These are phyloP conservation scores for Eilema depressum DNA, from an alignment of 2,888 invertebrate genomes.

Conservation along the genomic window DNA sequence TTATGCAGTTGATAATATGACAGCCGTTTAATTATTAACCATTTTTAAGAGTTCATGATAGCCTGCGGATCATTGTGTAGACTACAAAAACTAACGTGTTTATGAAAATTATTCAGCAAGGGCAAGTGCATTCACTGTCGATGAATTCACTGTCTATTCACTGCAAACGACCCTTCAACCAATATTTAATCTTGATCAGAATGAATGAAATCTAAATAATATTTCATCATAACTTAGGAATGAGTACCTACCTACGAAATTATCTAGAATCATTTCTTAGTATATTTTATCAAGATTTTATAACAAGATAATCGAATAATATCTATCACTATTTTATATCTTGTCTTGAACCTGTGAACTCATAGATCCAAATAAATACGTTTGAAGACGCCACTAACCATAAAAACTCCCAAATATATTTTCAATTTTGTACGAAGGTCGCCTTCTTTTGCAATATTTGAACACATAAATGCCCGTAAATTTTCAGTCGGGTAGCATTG, in stretches of 20 bases:
- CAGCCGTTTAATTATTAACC: too few relatives aligned
- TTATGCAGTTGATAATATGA: too few relatives aligned
- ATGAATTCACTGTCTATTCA: too few relatives aligned
- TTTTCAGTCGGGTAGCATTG: conserved; percentile 2
- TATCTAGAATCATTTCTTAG: background rate
- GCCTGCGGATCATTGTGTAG: too few relatives aligned
- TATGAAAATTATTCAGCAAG: too few relatives aligned
- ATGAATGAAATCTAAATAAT: too few relatives aligned
- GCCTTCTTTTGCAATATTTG: conserved; percentile 9
- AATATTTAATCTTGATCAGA: too few relatives aligned
- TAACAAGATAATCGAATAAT: background rate
- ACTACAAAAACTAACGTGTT: too few relatives aligned
- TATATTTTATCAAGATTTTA: background rate
- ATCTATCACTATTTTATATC: background rate
- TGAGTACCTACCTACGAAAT: background rate
- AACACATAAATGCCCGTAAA: conserved; percentile 2
- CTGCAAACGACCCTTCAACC: too few relatives aligned
- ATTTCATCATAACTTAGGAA: too few relatives aligned
- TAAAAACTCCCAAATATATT: background rate
- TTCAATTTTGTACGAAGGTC: conserved; percentile 6
- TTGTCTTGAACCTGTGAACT: background rate
- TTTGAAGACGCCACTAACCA: background rate
- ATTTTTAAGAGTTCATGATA: too few relatives aligned
- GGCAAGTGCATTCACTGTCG: too few relatives aligned
- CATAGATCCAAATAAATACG: background rate